Conservation (phyloP, 2,113 vertebrate genomes). For the Aplodontia rufa region DNA sequence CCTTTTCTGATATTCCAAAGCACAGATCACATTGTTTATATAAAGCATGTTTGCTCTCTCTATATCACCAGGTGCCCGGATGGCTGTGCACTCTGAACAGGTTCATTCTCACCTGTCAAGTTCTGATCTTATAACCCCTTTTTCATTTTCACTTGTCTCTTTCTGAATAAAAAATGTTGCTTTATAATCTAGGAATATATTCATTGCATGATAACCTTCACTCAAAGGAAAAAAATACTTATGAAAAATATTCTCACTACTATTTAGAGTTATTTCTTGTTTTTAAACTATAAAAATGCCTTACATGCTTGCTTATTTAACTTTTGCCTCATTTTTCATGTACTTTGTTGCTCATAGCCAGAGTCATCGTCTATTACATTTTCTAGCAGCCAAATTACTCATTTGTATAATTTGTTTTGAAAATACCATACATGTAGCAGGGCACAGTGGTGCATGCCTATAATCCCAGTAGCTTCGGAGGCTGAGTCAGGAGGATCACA, state of each 20-base stretch:
- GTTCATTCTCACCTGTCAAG: slow-evolving; percentile 38
- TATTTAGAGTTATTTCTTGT: not conserved
- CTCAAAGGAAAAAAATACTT: slow-evolving; percentile 24
- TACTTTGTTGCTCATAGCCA: not conserved
- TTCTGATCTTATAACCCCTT: not conserved
- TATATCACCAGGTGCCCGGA: not conserved
- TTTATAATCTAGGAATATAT: not conserved
- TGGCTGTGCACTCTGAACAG: fast-evolving
- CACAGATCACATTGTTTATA: not conserved
- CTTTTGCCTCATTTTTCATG: not conserved
- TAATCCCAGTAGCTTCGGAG: too few relatives aligned
- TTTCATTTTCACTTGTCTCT: slow-evolving; percentile 62
- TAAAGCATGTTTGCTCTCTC: not conserved
- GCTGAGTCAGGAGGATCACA: too few relatives aligned
- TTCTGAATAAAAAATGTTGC: slow-evolving; percentile 17
- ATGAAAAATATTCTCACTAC: not conserved
- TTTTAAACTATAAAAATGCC: slow-evolving; percentile 42
- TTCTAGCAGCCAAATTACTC: slow-evolving; percentile 24
- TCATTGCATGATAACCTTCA: not conserved
- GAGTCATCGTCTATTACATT: not conserved
- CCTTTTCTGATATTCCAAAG: not conserved
- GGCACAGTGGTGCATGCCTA: too few relatives aligned
- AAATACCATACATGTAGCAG: too few relatives aligned
- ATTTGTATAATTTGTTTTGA: too few relatives aligned
- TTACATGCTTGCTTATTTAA: not conserved